phyloP scores from a whole-genome alignment of 2,113 vertebrate species.

The Sphyrna mokarran region DNA sequence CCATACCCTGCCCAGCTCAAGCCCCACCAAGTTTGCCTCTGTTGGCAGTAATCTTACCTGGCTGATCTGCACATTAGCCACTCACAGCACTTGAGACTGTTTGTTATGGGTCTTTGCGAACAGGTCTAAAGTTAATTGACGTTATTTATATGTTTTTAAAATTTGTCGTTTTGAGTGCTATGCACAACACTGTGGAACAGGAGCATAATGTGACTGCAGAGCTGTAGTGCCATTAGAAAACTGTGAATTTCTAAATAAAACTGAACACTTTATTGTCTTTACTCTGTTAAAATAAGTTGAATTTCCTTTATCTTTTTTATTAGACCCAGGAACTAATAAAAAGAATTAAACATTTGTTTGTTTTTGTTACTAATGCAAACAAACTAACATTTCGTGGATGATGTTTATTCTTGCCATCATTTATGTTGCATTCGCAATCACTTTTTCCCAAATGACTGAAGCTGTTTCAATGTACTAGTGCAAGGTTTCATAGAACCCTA shows the following conservation, averaged over 20 bases:
- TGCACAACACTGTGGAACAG: conserved; percentile 66
- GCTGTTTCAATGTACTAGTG: background rate
- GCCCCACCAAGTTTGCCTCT: conserved; percentile 31
- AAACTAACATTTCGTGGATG: background rate
- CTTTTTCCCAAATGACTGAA: background rate
- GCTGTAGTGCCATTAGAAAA: conserved; percentile 98
- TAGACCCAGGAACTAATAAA: background rate
- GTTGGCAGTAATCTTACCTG: conserved; percentile 47
- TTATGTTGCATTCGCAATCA: background rate
- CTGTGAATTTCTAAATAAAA: conserved; percentile 99
- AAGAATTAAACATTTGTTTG: background rate
- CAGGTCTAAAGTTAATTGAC: conserved; percentile 46
- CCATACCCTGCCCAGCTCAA: conserved; percentile 44
- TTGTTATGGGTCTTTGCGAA: conserved; percentile 42
- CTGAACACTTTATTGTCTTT: conserved; percentile 76
- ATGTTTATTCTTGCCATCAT: background rate
- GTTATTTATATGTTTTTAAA: conserved; percentile 38
- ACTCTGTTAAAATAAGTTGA: conserved; percentile 43
- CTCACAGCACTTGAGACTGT: conserved; percentile 54
- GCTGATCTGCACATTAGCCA: conserved; percentile 61
- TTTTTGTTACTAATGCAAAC: background rate
- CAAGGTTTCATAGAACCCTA: no score
- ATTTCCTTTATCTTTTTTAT: conserved; percentile 41
- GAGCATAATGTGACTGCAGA: conserved; percentile 76
- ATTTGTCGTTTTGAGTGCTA: conserved; percentile 48